phyloP scores from a whole-genome alignment of 2,888 invertebrate genomes.

The Poecilus cupreus region DNA sequence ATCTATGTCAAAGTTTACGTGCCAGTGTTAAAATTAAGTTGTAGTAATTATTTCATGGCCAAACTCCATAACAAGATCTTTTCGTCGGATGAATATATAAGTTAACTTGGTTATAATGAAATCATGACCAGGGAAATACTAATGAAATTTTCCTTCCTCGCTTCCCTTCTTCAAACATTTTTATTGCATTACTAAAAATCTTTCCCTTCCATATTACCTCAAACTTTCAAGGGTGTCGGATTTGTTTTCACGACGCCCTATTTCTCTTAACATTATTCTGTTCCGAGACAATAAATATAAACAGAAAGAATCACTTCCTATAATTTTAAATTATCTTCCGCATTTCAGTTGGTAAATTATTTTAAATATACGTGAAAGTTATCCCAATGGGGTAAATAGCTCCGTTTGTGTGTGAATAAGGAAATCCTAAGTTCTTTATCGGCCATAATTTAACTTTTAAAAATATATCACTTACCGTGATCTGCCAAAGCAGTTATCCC shows the following conservation, averaged over 20 bases:
- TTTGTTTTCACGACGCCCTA: neutral
- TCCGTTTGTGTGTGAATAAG: too few species aligned
- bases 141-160: conserved; percentile 18
- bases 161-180: conserved; percentile 13
- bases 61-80: conserved; percentile 40
- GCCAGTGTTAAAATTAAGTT: conserved; percentile 38
- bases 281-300: too few species aligned
- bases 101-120: conserved; percentile 17
- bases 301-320: too few species aligned
- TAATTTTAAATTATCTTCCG: too few species aligned
- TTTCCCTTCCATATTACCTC: neutral
- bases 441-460: too few species aligned
- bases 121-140: conserved; percentile 15
- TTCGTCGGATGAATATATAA: conserved; percentile 30
- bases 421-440: too few species aligned
- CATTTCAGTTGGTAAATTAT: too few species aligned
- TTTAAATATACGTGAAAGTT: too few species aligned
- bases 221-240: neutral
- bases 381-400: too few species aligned
- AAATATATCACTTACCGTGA: too few species aligned
- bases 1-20: conserved; percentile 43
- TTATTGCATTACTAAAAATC: conserved; percentile 26
- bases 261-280: neutral
- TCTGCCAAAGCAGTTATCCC: too few species aligned
- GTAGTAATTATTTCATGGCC: conserved; percentile 33